Evolutionary conservation across 1,140 invertebrate species (phyloP), one percentile per base, ranked within the genome.

Genomic region (Belonocnema kinseyi): DNA sequence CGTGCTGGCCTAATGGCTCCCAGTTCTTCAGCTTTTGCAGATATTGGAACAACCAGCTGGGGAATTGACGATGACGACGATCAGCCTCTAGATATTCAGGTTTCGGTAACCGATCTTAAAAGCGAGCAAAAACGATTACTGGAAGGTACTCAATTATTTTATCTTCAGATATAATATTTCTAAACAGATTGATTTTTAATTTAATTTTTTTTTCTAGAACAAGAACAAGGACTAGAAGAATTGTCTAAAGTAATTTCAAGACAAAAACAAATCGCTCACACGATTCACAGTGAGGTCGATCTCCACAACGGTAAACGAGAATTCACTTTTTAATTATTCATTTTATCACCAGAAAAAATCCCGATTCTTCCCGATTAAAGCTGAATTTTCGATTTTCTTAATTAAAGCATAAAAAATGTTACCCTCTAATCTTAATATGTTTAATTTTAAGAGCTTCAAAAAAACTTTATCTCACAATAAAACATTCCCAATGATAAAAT

Each of bases 261-360:
- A 33, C 96, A 97, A 86, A 96, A 96, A 82, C 90, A 95, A 83
- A 94, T 97, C 84, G 96, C 96, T 26, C 89, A 94, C 58, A 94
- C 94, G 66, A 95, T 97, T 82, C 93, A 94, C 33, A 93, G 92
- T 86, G 96, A 97, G 93, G 95, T 97, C 1, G 94, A 96, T 86
- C 88, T 93, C 80, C 96, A 97, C 83, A 96, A 96, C 93, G 95
- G 95, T 96, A 88, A 88, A 75, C 77, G 76, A 73, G 72, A 72
- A 61, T 80, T 73, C 50, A 71, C 12, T 71, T 61, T 72, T 75
- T 6, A 76, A 72, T 46, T 8, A 46, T 52, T 52, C 53, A 33
- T 3, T 56, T 46, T 33, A 33, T 33, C 3, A 4, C 26, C 26
- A 4, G 4, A 33, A 33, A 33, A 33, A 33, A 33, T 33, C 26